Evolutionary conservation across 2,113 vertebrate species (phyloP).

Genomic region (Catagonus wagneri): DNA sequence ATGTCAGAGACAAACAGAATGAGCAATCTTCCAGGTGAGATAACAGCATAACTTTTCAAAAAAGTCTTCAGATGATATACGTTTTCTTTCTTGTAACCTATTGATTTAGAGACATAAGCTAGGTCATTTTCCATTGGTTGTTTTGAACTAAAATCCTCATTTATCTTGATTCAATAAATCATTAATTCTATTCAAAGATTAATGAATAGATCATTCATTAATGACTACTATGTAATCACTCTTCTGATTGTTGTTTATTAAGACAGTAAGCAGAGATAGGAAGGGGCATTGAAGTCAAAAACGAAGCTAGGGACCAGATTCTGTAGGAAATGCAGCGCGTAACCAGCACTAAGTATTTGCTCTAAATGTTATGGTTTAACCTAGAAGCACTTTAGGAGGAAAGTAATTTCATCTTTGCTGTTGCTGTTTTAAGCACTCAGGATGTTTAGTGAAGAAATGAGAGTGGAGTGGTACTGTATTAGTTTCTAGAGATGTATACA

Average conservation of each 20-base stretch:
- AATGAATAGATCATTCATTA: too few relatives aligned
- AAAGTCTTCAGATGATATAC: neutral
- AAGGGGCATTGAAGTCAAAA: neutral
- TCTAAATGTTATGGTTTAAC: neutral
- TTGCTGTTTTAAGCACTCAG: neutral
- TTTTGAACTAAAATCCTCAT: neutral
- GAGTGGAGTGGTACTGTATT: neutral
- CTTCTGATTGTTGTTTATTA: neutral
- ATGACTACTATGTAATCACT: neutral
- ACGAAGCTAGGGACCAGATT: neutral
- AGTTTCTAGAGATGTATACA: neutral
- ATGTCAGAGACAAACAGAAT: neutral
- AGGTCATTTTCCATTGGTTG: neutral
- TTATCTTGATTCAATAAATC: neutral
- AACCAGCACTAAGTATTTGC: neutral
- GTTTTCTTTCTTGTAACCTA: neutral
- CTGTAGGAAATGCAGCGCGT: too few relatives aligned
- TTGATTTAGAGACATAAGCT: neutral
- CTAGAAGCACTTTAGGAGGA: neutral
- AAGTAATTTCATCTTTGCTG: neutral
- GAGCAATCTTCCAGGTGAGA: neutral
- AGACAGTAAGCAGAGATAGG: neutral
- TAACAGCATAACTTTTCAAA: neutral
- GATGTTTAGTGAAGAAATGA: neutral
- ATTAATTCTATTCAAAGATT: neutral